Evolutionary conservation across 1,140 invertebrate genomes (phyloP).

Genomic region (Pissodes strobi): DNA sequence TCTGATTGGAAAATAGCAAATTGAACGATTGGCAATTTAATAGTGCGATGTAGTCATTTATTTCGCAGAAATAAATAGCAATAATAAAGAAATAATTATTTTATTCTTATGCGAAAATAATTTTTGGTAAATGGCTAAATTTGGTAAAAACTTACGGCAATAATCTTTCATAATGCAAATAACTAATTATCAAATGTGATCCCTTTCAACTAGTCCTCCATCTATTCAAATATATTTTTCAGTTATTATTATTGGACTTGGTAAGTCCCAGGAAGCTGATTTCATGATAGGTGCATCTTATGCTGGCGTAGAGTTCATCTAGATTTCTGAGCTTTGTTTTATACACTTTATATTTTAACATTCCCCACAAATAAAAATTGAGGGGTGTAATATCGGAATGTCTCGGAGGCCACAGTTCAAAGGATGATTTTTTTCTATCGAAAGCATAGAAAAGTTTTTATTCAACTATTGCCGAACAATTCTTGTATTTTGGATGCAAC

Average conservation of each 20-base stretch:
- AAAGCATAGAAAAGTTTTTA: constrained; percentile 16
- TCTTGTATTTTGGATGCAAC: constrained; percentile 20
- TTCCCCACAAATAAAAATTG: constrained; percentile 25
- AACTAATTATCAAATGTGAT: background rate
- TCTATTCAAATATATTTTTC: background rate
- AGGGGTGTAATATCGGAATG: no score
- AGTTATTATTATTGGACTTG: background rate
- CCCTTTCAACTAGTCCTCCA: background rate
- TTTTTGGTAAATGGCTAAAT: no score
- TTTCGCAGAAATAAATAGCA: no score
- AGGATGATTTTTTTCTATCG: constrained; percentile 22
- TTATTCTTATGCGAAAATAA: no score
- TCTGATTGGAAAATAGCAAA: no score
- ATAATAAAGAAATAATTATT: no score
- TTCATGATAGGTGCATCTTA: constrained; percentile 20
- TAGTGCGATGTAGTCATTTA: no score
- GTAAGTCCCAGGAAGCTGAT: constrained; percentile 23
- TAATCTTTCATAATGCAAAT: no score
- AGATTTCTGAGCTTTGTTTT: constrained; percentile 13
- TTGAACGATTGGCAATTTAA: no score
- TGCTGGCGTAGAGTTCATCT: constrained; percentile 20
- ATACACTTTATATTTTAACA: constrained; percentile 11
- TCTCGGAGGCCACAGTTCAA: constrained; percentile 28
- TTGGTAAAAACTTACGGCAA: no score
- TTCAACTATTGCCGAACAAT: constrained; percentile 26